Evolutionary conservation across 2,888 invertebrate species (phyloP).

Genomic region (Dasypogon diadema): DNA sequence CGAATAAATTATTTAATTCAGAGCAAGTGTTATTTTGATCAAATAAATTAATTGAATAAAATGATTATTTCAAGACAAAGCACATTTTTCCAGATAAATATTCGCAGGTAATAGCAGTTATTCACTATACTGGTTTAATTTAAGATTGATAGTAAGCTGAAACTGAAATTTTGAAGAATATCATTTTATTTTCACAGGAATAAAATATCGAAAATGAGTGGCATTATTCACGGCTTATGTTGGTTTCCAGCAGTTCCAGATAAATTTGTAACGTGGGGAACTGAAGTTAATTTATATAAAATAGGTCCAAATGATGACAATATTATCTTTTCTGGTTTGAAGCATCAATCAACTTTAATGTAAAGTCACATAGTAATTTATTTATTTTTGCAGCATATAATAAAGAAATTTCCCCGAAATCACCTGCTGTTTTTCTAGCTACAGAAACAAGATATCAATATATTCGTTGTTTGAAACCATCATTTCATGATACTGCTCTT

Average conservation of each 20-base stretch:
- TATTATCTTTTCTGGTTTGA: conserved; percentile 66
- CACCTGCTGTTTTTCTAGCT: conserved; percentile 60
- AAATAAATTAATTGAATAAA: too few species aligned
- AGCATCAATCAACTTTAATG: too few species aligned
- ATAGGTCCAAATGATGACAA: conserved; percentile 73
- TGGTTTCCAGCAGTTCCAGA: conserved; percentile 87
- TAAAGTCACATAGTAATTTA: background rate
- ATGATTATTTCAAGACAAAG: too few species aligned
- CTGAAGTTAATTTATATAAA: conserved; percentile 90
- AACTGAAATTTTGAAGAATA: too few species aligned
- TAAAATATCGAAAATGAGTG: conserved; percentile 64
- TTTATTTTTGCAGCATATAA: background rate
- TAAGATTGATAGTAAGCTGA: too few species aligned
- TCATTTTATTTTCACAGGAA: background rate
- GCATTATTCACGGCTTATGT: conserved; percentile 78
- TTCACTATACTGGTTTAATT: too few species aligned
- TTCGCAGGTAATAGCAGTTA: too few species aligned
- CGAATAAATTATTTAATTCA: too few species aligned
- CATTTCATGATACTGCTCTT: conserved; percentile 82
- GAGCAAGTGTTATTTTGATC: too few species aligned
- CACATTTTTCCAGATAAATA: too few species aligned
- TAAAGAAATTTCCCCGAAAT: conserved; percentile 61
- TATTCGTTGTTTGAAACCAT: conserved; percentile 89
- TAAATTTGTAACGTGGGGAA: conserved; percentile 91
- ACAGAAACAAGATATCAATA: conserved; percentile 74